A percentile compares a stretch with the other conserved stretches of the same genome.
phyloP scores from a whole-genome alignment of 2,113 vertebrate genomes.

The Bubo blakistoni region DNA sequence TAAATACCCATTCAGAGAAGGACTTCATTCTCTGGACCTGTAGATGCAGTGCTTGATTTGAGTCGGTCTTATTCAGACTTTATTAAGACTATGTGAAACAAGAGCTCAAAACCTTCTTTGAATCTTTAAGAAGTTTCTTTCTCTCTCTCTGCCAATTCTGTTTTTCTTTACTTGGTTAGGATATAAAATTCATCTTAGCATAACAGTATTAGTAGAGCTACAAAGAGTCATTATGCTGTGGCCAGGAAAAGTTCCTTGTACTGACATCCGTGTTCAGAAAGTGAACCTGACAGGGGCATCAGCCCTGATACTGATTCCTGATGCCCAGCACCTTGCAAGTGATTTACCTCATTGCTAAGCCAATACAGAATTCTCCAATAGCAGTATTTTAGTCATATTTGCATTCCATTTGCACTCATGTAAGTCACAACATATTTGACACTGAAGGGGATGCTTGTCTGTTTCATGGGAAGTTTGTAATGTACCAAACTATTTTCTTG shows the following conservation, averaged over 20 bases:
- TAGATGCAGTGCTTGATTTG: background rate
- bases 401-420: background rate
- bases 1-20: background rate
- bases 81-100: background rate
- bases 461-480: background rate
- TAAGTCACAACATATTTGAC: background rate
- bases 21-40: background rate
- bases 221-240: fast-evolving
- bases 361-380: background rate
- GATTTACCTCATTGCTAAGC: background rate
- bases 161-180: background rate
- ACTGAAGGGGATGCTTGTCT: background rate
- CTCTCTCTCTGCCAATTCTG: background rate
- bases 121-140: background rate
- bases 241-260: background rate
- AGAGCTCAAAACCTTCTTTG: background rate
- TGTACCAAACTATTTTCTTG: background rate
- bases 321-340: background rate
- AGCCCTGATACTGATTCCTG: background rate
- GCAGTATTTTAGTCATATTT: background rate
- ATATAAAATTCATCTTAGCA: background rate
- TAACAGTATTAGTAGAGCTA: background rate
- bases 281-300: background rate
- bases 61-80: background rate
- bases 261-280: background rate